Evolutionary conservation across 2,113 vertebrate genomes (phyloP).

Genomic region (Tachuris rubrigastra): DNA sequence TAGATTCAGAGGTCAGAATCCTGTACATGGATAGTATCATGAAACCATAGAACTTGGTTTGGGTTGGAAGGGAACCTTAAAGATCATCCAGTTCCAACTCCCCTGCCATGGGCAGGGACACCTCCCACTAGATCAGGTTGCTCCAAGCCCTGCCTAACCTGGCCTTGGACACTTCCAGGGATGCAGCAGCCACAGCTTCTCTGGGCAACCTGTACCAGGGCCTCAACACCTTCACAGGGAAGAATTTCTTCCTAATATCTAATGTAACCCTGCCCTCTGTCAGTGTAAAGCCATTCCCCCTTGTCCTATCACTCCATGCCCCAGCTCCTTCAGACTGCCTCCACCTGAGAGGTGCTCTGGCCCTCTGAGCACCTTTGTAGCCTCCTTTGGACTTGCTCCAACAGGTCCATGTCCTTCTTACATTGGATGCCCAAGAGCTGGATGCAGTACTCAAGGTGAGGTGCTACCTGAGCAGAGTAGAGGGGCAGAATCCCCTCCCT

Average conservation of each 20-base stretch:
- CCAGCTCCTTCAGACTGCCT: background rate
- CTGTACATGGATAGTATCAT: fast-evolving
- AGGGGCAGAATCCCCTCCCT: background rate
- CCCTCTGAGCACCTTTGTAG: background rate
- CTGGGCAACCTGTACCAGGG: background rate
- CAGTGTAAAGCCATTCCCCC: background rate
- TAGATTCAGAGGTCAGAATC: background rate
- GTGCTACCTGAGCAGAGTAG: background rate
- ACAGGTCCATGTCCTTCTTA: background rate
- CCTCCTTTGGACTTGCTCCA: background rate
- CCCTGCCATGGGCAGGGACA: background rate
- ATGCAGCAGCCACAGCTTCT: background rate
- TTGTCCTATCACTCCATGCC: background rate
- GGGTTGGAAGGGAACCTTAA: background rate
- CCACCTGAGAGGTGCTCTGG: background rate
- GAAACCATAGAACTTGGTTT: background rate
- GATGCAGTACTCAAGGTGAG: background rate
- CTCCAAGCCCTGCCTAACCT: background rate
- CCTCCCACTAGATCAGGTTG: background rate
- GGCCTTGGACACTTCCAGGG: background rate
- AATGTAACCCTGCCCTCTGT: background rate
- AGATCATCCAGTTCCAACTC: background rate
- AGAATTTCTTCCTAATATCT: background rate
- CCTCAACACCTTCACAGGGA: background rate
- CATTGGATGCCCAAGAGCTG: background rate